A percentile compares a stretch with the other conserved stretches of the same genome.
Evolutionary conservation across 2,888 invertebrate genomes (phyloP).

Genomic region (Dyspetes luteomarginatus): DNA sequence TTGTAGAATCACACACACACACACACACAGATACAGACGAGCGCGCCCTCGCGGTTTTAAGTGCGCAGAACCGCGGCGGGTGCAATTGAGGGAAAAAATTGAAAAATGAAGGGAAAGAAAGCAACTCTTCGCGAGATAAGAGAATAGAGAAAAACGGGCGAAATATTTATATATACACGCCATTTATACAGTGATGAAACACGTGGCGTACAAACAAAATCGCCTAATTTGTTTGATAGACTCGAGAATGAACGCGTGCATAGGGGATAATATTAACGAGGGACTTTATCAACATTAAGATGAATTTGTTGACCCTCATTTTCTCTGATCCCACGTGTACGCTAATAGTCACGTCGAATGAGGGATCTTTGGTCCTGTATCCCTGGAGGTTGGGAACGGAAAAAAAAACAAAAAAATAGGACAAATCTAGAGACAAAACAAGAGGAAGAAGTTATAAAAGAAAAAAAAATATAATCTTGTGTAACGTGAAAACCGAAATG

Average conservation of each 20-base stretch:
- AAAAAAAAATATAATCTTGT: slow-evolving; percentile 58
- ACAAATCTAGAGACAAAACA: slow-evolving; percentile 38
- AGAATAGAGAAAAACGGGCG: neutral
- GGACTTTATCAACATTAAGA: slow-evolving; percentile 26
- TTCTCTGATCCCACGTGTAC: too few species aligned
- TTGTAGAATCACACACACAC: slow-evolving; percentile 60
- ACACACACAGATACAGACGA: too few species aligned
- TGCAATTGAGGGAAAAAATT: slow-evolving; percentile 16
- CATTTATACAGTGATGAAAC: slow-evolving; percentile 8
- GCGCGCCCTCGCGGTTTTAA: too few species aligned
- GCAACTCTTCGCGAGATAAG: slow-evolving; percentile 24
- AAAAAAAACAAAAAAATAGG: slow-evolving; percentile 49
- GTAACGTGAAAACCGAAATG: slow-evolving; percentile 59
- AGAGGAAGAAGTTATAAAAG: slow-evolving; percentile 52
- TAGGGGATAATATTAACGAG: slow-evolving; percentile 2
- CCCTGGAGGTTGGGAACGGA: slow-evolving; percentile 12
- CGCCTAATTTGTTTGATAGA: slow-evolving; percentile 51
- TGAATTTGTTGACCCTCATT: slow-evolving; percentile 26
- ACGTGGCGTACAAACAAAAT: slow-evolving; percentile 15
- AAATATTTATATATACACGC: neutral
- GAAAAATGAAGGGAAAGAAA: neutral
- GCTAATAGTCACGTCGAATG: too few species aligned
- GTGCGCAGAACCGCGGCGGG: neutral
- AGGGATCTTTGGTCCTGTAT: slow-evolving; percentile 41
- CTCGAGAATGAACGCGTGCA: slow-evolving; percentile 57